Evolutionary conservation across 2,888 invertebrate species (phyloP), one percentile per base, ranked within the genome.

Genomic region (Chironomus tentans): DNA sequence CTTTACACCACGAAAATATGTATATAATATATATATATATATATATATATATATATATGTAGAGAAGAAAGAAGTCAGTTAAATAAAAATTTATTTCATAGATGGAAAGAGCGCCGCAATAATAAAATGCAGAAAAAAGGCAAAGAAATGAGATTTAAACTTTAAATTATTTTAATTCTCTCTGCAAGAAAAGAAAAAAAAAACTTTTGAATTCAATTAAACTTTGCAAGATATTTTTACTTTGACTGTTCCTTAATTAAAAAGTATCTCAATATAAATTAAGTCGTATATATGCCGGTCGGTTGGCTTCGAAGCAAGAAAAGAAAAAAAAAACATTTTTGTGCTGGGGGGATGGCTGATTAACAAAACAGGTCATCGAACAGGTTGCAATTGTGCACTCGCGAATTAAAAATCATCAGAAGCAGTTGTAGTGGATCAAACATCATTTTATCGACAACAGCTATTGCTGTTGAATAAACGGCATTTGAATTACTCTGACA

Each of bases 221-320:
- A 71, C 47, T 18, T 65, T 56, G n/a, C 46, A 70, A 70, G 65
- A 65, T 21, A 65, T 70, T 47, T 47, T 70, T 70, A 15, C 22
- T 70, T 69, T 70, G 48, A 38, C 70, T 70, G n/a, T 70, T 70
- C 71, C n/a, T 50, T 73, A 73, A 73, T 73, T 73, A 73, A 73
- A 73, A 62, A 73, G 69, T 38, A 61, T 73, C 50, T 73, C 65
- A 56, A 73, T 61, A 73, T 73, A 62, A 73, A 73, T 73, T 73
- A 73, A 73, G 73, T 73, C 73, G 65, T 73, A 73, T 56, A 48
- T 24, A 65, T 65, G 65, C 13, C 56, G 18, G 7, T 24, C 62
- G 62, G 15, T 56, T 56, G 5, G 6, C 18, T 56, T 56, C 50
- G 56, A 56, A 56, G 56, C 6, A 18, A 56, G 56, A 56, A 56